Evolutionary conservation across 2,888 invertebrate species (phyloP).

Genomic region (Eustalomyia histrio): DNA sequence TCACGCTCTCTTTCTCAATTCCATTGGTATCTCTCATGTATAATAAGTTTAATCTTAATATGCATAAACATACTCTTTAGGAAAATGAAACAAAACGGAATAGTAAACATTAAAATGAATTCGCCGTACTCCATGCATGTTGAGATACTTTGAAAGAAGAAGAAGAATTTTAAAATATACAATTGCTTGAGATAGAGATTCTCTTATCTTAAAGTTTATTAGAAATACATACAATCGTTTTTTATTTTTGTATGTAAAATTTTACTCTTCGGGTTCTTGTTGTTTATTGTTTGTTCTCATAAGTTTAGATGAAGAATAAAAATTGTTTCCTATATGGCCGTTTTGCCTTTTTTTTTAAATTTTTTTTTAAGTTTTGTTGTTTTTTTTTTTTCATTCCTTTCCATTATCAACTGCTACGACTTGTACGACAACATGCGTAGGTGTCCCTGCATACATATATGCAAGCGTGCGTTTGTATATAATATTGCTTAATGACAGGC

Average conservation of each 20-base stretch:
- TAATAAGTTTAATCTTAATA: constrained; percentile 15
- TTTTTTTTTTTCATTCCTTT: neutral
- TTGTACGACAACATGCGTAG: constrained; percentile 57
- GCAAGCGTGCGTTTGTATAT: neutral
- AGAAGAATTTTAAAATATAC: neutral
- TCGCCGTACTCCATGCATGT: constrained; percentile 30
- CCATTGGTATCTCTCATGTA: neutral
- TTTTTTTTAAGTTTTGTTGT: neutral
- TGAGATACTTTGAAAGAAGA: neutral
- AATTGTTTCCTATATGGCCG: neutral
- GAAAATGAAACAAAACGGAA: constrained; percentile 53
- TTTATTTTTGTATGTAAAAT: neutral
- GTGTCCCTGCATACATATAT: constrained; percentile 40
- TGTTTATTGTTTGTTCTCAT: neutral
- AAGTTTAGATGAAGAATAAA: neutral
- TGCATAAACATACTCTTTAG: constrained; percentile 11
- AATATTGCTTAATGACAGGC: constrained; percentile 36
- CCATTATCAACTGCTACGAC: neutral
- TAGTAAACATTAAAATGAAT: constrained; percentile 34
- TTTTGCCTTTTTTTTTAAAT: neutral
- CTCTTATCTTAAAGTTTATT: constrained; percentile 14
- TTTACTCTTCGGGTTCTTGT: neutral
- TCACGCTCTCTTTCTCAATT: constrained; percentile 4
- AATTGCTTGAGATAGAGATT: neutral
- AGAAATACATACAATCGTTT: neutral